Evolutionary conservation across 1,140 invertebrate genomes (phyloP), one percentile per base, ranked within the genome.

Genomic region (Diorhabda carinulata): DNA sequence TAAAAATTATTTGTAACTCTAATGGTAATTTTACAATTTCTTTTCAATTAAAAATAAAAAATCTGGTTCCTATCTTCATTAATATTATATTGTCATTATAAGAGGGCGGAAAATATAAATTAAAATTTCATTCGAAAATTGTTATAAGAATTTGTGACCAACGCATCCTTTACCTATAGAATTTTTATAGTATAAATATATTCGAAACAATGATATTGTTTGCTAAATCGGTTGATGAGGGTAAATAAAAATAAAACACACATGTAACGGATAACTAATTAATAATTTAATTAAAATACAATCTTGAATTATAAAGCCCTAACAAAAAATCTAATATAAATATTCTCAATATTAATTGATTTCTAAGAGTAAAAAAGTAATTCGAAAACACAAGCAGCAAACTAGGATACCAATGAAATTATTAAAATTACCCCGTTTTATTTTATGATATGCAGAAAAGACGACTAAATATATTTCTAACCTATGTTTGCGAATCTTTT

Each of bases 251-350:
- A 62, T 62, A 47, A 62, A 62, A 62, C 61, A 62, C 4, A 43
- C 5, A 40, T 2, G 4, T 5, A 62, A 43, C 61, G 61, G 59
- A 43, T 62, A 62, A 62, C 61, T 62, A 62, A 60, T 60, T 7
- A 60, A 62, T 62, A 62, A 62, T 62, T 62, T 62, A 62, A 44
- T 62, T 62, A 43, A 7, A 43, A 62, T 62, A 62, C 41, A 62
- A 43, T 60, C 25, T 41, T 6, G n/a, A 7, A 60, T 10, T 40
- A 60, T 43, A 41, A 62, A 62, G 61, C 61, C 61, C 43, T 62
- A 62, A 62, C 41, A 43, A n/a, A 62, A 52, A 52, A 43, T 62
- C 43, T 43, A 62, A 62, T 43, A 62, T 62, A 40, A 62, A 62
- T 43, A 43, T 43, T 8, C 58, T 60, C 25, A 40, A 40, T 4